These are phyloP conservation scores for Falco cherrug DNA, from an alignment of 2,797 vertebrate species.

Conservation along the genomic window DNA sequence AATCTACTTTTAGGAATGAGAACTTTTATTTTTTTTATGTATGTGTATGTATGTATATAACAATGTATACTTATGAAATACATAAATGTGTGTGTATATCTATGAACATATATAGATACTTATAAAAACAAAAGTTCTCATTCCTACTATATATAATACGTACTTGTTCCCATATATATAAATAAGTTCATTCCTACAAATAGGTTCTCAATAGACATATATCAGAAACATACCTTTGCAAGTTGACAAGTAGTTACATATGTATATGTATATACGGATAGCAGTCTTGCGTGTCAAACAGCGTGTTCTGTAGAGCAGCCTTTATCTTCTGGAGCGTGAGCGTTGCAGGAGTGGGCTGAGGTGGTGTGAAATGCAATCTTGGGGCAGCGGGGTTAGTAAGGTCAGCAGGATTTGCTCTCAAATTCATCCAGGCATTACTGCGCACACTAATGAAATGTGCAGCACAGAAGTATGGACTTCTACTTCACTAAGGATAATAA, in stretches of 20 bases:
- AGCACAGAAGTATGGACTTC: constrained; percentile 14
- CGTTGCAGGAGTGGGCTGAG: constrained; percentile 19
- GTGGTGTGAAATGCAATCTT: constrained; percentile 47
- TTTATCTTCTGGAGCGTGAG: constrained; percentile 57
- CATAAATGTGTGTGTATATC: not conserved
- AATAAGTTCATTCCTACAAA: not conserved
- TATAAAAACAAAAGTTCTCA: not conserved
- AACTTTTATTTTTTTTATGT: not conserved
- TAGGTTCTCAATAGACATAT: not conserved
- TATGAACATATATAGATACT: not conserved
- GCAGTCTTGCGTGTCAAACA: constrained; percentile 31
- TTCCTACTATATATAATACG: not conserved
- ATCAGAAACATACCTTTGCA: constrained; percentile 16
- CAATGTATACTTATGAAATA: not conserved
- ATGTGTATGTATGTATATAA: not conserved
- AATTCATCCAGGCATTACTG: constrained; percentile 47
- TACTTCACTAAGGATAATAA: constrained; percentile 61
- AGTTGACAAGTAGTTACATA: constrained; percentile 39
- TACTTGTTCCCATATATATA: not conserved
- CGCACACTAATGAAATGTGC: constrained; percentile 47
- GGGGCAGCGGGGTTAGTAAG: constrained; percentile 11
- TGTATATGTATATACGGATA: constrained; percentile 15
- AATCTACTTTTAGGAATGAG: not conserved
- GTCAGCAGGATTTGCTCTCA: constrained; percentile 52
- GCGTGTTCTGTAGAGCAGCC: constrained; percentile 44